Percentiles rank a stretch among this genome's conserved stretches.
These are phyloP conservation scores for Thryonomys swinderianus DNA, from an alignment of 2,113 vertebrate genomes.

Conservation along the genomic window DNA sequence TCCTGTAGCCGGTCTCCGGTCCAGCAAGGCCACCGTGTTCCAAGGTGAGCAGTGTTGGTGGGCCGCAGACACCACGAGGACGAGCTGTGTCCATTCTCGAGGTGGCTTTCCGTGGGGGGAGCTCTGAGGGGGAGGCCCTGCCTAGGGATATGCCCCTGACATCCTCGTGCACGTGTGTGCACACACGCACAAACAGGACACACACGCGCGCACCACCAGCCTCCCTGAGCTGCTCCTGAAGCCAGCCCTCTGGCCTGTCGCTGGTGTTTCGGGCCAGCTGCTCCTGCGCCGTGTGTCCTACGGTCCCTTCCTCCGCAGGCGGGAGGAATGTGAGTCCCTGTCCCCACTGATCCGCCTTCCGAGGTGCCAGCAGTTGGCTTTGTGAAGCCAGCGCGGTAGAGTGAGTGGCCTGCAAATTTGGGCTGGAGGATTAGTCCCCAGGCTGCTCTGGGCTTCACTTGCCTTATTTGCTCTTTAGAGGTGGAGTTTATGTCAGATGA, in stretches of 20 bases:
- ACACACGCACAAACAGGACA: no score
- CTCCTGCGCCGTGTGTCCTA: not conserved
- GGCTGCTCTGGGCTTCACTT: not conserved
- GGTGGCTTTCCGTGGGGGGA: not conserved
- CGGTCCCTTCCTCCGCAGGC: not conserved
- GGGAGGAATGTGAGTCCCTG: rapidly evolving
- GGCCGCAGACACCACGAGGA: not conserved
- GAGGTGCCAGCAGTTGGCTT: not conserved
- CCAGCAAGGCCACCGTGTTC: not conserved
- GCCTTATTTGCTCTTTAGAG: not conserved
- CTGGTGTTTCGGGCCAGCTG: not conserved
- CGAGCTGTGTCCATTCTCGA: not conserved
- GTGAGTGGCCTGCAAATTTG: not conserved
- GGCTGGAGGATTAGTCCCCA: not conserved
- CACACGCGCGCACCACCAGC: not conserved
- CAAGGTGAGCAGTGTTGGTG: not conserved
- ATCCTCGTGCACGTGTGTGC: no score
- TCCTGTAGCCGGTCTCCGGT: not conserved
- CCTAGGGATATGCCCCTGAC: not conserved
- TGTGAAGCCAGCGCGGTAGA: not conserved
- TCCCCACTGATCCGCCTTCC: not conserved
- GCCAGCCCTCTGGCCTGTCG: not conserved
- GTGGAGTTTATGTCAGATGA: not conserved
- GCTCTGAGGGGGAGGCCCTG: not conserved
- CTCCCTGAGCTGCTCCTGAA: not conserved